A percentile compares a stretch with the other conserved stretches of the same genome.
phyloP scores from a whole-genome alignment of 2,113 vertebrate species.

The Chaetorhynchus papuensis region DNA sequence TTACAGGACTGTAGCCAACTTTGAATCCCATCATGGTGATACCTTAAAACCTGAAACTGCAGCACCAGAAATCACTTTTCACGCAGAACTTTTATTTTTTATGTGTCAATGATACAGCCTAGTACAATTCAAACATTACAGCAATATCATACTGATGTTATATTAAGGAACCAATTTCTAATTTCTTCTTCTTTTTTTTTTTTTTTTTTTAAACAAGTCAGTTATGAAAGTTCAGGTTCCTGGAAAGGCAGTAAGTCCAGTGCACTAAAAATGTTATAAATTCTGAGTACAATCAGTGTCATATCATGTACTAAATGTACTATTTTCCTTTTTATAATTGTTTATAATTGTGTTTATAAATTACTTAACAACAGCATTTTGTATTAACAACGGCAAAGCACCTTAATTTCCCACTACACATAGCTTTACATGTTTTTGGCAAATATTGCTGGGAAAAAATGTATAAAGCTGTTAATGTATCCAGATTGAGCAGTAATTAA shows the following conservation, averaged over 20 bases:
- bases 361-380: background rate
- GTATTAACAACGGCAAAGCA: background rate
- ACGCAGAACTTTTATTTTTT: background rate
- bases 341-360: background rate
- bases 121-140: background rate
- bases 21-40: background rate
- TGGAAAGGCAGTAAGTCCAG: background rate
- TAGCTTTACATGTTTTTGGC: background rate
- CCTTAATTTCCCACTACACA: background rate
- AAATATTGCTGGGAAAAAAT: background rate
- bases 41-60: background rate
- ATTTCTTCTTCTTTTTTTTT: background rate
- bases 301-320: background rate
- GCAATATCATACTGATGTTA: background rate
- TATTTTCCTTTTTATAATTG: background rate
- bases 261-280: background rate
- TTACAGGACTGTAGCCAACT: background rate
- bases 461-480: background rate
- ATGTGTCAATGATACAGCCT: background rate
- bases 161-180: background rate
- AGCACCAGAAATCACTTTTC: background rate
- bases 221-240: background rate
- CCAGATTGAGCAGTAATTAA: background rate
- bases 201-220: background rate
- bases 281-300: background rate